Percentiles rank a stretch among this genome's conserved stretches.
These are phyloP conservation scores for Ochropleura plecta DNA, from an alignment of 2,888 invertebrate genomes.

Conservation along the genomic window DNA sequence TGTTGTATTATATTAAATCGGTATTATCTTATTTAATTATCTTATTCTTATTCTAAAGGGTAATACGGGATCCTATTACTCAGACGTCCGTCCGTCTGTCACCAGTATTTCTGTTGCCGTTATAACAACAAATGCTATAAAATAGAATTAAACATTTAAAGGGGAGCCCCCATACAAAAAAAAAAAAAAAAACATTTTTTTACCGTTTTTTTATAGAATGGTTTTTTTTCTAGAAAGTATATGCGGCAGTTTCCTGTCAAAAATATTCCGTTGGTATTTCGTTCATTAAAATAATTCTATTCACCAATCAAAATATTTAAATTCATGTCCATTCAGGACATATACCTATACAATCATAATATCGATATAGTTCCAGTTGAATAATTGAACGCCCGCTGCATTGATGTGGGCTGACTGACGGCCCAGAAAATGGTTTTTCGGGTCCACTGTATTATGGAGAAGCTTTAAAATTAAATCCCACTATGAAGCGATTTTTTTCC, in stretches of 20 bases:
- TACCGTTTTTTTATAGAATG: too few relatives aligned
- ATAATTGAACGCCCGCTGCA: constrained; percentile 62
- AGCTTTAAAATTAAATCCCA: constrained; percentile 54
- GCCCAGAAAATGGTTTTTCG: constrained; percentile 64
- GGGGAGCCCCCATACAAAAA: too few relatives aligned
- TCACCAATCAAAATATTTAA: constrained; percentile 51
- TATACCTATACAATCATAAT: constrained; percentile 26
- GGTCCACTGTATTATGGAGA: constrained; percentile 55
- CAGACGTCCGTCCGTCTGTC: too few relatives aligned
- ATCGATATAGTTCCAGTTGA: constrained; percentile 52
- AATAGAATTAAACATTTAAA: too few relatives aligned
- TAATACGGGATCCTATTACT: too few relatives aligned
- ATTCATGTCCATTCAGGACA: constrained; percentile 41
- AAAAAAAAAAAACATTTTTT: too few relatives aligned
- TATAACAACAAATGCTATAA: too few relatives aligned
- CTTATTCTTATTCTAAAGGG: too few relatives aligned
- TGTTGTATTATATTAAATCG: too few relatives aligned
- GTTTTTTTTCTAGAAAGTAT: too few relatives aligned
- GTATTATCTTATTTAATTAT: too few relatives aligned
- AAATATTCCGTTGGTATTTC: constrained; percentile 17
- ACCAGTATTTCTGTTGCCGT: too few relatives aligned
- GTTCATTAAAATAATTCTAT: constrained; percentile 49
- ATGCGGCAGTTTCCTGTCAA: neutral
- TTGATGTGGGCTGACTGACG: constrained; percentile 60
- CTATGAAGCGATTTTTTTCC: constrained; percentile 32